A percentile compares a stretch with the other conserved stretches of the same genome.
phyloP scores from a whole-genome alignment of 2,888 invertebrate species.

The Latrodectus elegans region DNA sequence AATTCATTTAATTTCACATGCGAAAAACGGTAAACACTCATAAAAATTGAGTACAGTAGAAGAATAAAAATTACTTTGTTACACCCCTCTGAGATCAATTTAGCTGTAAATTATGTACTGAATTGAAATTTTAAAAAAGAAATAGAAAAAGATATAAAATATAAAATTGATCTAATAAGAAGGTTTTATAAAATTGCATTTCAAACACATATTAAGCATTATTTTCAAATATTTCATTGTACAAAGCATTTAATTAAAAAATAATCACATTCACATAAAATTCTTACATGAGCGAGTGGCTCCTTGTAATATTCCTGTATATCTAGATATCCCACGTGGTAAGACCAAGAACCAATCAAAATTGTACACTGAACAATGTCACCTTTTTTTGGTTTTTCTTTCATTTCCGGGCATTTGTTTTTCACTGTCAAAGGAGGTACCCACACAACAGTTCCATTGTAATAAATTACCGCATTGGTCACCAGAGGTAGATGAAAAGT shows the following conservation, averaged over 20 bases:
- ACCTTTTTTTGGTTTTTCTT: neutral
- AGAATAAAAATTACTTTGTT: no score
- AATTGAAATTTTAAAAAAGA: neutral
- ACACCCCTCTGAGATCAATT: no score
- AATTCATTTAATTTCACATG: no score
- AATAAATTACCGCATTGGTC: constrained; percentile 30
- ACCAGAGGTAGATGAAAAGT: neutral
- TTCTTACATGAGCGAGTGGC: neutral
- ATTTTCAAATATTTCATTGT: neutral
- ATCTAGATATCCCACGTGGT: constrained; percentile 11
- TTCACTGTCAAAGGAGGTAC: constrained; percentile 43
- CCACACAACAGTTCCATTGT: constrained; percentile 40
- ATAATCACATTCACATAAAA: neutral
- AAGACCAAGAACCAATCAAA: constrained; percentile 46
- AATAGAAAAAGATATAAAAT: neutral
- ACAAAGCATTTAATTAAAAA: neutral
- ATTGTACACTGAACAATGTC: constrained; percentile 32
- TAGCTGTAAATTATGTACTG: neutral
- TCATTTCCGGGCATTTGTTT: neutral
- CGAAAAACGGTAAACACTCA: no score
- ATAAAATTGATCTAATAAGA: neutral
- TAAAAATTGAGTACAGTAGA: no score
- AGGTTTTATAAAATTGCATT: neutral
- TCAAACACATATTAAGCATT: neutral
- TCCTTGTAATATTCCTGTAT: neutral